phyloP scores from a whole-genome alignment of 2,888 invertebrate species.

The Agrochola lota region DNA sequence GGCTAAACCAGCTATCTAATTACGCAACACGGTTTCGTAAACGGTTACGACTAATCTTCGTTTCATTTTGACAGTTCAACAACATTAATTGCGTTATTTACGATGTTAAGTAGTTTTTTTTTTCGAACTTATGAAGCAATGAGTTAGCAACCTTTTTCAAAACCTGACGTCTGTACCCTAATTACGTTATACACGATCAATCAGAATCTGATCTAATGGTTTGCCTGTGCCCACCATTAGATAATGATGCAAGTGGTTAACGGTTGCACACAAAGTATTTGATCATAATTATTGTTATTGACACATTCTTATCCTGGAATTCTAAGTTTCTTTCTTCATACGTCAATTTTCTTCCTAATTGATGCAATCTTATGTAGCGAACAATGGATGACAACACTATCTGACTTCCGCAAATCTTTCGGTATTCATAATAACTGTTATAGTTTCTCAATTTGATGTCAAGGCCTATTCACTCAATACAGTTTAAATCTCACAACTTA shows the following conservation, averaged over 20 bases:
- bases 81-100: no score
- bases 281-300: neutral
- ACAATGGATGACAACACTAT: constrained; percentile 5
- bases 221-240: no score
- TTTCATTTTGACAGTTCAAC: no score
- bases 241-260: neutral
- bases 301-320: neutral
- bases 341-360: constrained; percentile 15
- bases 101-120: no score
- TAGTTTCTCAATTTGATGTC: neutral
- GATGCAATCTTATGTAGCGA: constrained; percentile 3
- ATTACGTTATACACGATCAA: no score
- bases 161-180: no score
- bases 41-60: no score
- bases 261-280: constrained; percentile 1
- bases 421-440: neutral
- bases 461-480: neutral
- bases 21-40: no score
- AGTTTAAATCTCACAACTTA: neutral
- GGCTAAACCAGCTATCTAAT: neutral
- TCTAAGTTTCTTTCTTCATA: neutral
- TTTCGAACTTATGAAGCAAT: no score
- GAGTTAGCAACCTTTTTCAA: no score
- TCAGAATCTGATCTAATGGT: no score
- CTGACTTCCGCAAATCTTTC: constrained; percentile 4